Percentiles rank a stretch among this genome's conserved stretches.
These are phyloP conservation scores for Rhincodon typus DNA, from an alignment of 2,797 vertebrate genomes.

Conservation along the genomic window DNA sequence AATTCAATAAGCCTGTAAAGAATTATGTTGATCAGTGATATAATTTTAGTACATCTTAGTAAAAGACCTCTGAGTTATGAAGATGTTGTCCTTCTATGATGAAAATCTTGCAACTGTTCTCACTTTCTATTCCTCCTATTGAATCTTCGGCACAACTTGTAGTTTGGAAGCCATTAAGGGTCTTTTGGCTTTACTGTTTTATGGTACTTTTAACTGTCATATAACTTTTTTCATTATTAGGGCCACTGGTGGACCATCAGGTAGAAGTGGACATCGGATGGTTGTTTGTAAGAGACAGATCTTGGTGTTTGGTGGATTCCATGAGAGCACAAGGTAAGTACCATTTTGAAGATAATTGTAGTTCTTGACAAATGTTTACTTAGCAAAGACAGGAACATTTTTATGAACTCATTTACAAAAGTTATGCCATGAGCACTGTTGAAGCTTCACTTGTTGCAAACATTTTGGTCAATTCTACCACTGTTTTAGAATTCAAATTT, in stretches of 20 bases:
- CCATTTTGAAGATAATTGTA: neutral
- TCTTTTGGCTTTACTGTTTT: neutral
- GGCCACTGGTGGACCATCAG: constrained; percentile 76
- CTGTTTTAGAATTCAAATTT: neutral
- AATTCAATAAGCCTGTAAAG: neutral
- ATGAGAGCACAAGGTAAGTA: constrained; percentile 79
- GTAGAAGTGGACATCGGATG: constrained; percentile 90
- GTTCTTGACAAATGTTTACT: neutral
- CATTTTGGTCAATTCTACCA: neutral
- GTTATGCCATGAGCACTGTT: neutral
- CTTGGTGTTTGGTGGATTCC: constrained; percentile 90
- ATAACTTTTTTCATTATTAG: constrained; percentile 52
- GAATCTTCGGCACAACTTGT: neutral
- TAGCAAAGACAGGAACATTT: too few relatives aligned
- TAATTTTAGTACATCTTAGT: neutral
- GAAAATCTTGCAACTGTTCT: neutral
- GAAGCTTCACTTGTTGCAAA: neutral
- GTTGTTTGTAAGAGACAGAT: constrained; percentile 78
- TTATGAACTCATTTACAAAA: neutral
- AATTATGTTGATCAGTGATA: neutral
- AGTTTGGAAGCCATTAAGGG: neutral
- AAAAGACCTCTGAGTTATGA: neutral
- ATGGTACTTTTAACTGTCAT: neutral
- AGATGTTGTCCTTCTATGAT: neutral
- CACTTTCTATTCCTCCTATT: neutral